Evolutionary conservation across 2,113 vertebrate genomes (phyloP), one percentile per base, ranked within the genome.

Genomic region (Callocephalon fimbriatum): DNA sequence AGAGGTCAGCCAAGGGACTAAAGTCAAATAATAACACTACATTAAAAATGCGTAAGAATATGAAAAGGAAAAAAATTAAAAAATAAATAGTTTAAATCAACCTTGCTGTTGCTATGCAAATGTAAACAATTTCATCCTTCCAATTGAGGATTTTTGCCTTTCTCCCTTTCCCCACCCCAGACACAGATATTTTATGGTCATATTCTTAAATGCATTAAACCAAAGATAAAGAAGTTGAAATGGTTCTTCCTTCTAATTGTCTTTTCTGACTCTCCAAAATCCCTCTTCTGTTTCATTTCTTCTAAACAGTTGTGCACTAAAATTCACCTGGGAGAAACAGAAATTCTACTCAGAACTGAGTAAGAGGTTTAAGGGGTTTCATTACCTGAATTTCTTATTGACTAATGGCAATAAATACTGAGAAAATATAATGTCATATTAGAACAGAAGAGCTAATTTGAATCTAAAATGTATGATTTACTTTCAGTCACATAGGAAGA

Each of bases 251-350:
- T 88, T 90, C 51, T 59, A 1, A 37, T 44, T 4, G 1, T 88
- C 62, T 81, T 88, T 79, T 42, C 70, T 81, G 54, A 72, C 58
- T 94, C 84, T 37, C 83, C 71, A 91, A 26, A 86, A 37, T 66
- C 45, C 8, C 15, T 88, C 31, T 62, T 86, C 38, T 38, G 14
- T 68, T 93, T 63, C 22, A 63, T 92, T 86, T 90, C 67, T 73
- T 97, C 67, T 84, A 25, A 89, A 51, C 26, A 78, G 54, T 84
- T 86, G 29, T 5, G 3, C 62, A 42, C 0, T 90, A 88, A 81
- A 75, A 78, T 76, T 90, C 45, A 56, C 45, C 16, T 54, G 48
- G 17, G 50, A 88, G 61, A 93, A 81, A 65, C 54, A 67, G 72
- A 63, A 83, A 89, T 86, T 53, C 42, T 66, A 3, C 86, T 59